phyloP scores from a whole-genome alignment of 2,797 vertebrate genomes.

The Rhinella marina region DNA sequence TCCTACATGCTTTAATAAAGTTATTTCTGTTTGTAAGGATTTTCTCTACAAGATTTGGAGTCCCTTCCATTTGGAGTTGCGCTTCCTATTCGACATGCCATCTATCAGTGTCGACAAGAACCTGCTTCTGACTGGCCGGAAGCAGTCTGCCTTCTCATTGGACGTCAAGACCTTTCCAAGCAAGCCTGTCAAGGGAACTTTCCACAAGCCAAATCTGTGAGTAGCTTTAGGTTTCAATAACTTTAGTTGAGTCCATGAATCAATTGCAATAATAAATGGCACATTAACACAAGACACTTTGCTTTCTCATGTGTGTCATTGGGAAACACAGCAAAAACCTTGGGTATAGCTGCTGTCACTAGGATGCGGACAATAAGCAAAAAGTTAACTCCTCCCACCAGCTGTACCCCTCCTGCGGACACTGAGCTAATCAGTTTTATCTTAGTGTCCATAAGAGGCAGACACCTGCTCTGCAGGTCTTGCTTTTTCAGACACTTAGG shows the following conservation, averaged over 20 bases:
- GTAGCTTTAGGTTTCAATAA: conserved; percentile 64
- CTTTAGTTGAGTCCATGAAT: not conserved
- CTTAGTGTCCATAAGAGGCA: too few relatives aligned
- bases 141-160: conserved; percentile 91
- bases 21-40: conserved; percentile 75
- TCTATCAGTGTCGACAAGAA: conserved; percentile 92
- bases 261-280: not conserved
- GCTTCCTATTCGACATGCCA: conserved; percentile 92
- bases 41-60: conserved; percentile 93
- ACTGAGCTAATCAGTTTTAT: too few relatives aligned
- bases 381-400: too few relatives aligned
- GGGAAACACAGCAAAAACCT: too few relatives aligned
- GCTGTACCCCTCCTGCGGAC: too few relatives aligned
- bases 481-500: too few relatives aligned
- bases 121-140: conserved; percentile 95
- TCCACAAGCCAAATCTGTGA: conserved; percentile 89
- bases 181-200: conserved; percentile 92
- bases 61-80: conserved; percentile 95
- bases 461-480: too few relatives aligned
- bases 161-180: conserved; percentile 93
- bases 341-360: too few relatives aligned
- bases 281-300: not conserved
- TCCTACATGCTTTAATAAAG: not conserved
- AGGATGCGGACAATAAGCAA: too few relatives aligned
- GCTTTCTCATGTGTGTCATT: not conserved